Percentiles rank a stretch among this genome's conserved stretches.
phyloP scores from a whole-genome alignment of 2,797 vertebrate genomes.

The Diplodus puntazzo region DNA sequence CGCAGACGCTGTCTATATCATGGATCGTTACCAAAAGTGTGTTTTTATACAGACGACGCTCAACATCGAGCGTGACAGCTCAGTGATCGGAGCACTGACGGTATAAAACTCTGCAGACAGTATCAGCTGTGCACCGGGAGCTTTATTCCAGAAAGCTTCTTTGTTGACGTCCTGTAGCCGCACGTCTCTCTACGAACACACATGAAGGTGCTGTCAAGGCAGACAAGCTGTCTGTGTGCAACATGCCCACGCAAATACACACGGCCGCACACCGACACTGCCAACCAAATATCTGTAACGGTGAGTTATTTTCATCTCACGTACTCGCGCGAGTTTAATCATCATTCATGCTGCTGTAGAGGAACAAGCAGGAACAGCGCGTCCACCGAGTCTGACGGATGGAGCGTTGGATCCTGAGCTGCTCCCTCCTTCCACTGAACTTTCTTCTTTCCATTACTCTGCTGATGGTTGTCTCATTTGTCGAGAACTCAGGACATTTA shows the following conservation, averaged over 20 bases:
- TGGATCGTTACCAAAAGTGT: not conserved
- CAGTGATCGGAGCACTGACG: not conserved
- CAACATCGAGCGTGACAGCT: not conserved
- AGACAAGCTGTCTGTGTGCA: slow-evolving; percentile 3
- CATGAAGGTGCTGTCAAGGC: not conserved
- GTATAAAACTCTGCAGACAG: not conserved
- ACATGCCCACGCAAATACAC: not conserved
- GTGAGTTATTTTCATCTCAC: not conserved
- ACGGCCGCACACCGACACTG: not conserved
- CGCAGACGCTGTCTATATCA: not conserved
- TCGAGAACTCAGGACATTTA: not conserved
- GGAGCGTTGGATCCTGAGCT: not conserved
- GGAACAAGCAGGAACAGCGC: not conserved
- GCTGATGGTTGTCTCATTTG: not conserved
- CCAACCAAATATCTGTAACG: not conserved
- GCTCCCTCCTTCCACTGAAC: not conserved
- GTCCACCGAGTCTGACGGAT: not conserved
- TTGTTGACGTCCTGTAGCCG: not conserved
- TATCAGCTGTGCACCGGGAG: not conserved
- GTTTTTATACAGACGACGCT: not conserved
- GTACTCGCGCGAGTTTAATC: not conserved
- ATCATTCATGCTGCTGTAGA: not conserved
- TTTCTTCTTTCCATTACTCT: not conserved
- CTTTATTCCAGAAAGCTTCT: not conserved
- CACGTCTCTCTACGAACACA: not conserved